phyloP scores from a whole-genome alignment of 2,797 vertebrate genomes.

The Falco rusticolus region DNA sequence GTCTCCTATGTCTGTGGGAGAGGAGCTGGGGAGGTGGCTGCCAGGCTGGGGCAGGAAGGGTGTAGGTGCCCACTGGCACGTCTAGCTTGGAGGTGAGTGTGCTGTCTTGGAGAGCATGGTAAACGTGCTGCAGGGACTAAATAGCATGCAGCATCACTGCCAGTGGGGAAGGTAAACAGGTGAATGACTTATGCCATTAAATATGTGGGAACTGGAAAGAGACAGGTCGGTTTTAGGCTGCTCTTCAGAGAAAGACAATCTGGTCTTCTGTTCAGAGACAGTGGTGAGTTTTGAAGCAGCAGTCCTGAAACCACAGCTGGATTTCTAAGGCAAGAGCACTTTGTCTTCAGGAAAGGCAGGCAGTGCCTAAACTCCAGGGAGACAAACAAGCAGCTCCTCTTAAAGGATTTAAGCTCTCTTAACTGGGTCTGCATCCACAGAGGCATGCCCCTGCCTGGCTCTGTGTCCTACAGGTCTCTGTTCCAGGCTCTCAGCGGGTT shows the following conservation, averaged over 20 bases:
- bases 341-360: not conserved
- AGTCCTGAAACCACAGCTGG: not conserved
- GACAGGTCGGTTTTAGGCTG: not conserved
- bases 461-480: not conserved
- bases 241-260: not conserved
- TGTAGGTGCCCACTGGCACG: not conserved
- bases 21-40: not conserved
- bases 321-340: slow-evolving; percentile 1
- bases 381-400: not conserved
- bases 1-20: not conserved
- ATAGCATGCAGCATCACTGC: not conserved
- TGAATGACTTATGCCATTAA: slow-evolving; percentile 16
- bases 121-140: not conserved
- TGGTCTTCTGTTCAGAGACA: not conserved
- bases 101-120: not conserved
- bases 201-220: not conserved
- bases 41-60: not conserved
- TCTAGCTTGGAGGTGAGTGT: not conserved
- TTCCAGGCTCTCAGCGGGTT: accelerated
- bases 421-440: not conserved
- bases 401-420: not conserved
- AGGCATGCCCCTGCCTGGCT: not conserved
- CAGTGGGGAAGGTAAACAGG: slow-evolving; percentile 29
- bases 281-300: not conserved
- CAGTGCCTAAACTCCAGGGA: not conserved